Conservation (phyloP, 2,113 vertebrate genomes). For the Gymnobelideus leadbeateri region DNA sequence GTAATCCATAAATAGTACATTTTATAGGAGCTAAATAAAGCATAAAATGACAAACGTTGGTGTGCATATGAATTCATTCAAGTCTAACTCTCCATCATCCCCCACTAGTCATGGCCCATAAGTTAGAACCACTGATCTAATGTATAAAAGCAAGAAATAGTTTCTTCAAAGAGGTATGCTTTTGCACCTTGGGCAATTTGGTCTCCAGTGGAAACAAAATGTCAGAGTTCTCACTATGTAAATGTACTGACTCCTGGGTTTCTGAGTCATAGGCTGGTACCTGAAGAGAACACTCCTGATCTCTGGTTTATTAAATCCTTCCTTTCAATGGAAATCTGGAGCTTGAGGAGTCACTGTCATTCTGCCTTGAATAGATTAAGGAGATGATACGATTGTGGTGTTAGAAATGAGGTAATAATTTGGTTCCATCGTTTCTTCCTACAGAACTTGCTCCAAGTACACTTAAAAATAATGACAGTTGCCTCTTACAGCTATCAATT, state of each 20-base stretch:
- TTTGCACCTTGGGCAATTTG: not conserved
- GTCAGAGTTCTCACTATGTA: not conserved
- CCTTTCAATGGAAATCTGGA: not conserved
- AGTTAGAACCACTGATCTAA: not conserved
- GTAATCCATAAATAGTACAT: not conserved
- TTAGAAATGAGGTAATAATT: not conserved
- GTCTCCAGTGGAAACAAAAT: constrained; percentile 9
- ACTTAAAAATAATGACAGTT: constrained; percentile 26
- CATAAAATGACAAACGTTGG: not conserved
- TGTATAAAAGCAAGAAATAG: not conserved
- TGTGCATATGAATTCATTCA: not conserved
- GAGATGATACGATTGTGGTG: not conserved
- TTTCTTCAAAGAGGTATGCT: not conserved
- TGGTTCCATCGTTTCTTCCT: not conserved
- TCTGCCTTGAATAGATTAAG: not conserved
- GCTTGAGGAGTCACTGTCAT: not conserved
- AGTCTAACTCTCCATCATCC: not conserved
- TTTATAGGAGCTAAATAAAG: not conserved
- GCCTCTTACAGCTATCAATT: not conserved
- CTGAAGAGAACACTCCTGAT: not conserved
- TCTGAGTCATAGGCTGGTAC: not conserved
- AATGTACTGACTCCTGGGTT: not conserved
- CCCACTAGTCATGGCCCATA: not conserved
- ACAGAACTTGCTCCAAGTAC: not conserved
- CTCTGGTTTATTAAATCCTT: not conserved